phyloP scores from a whole-genome alignment of 2,888 invertebrate genomes.

The Tubulanus polymorphus region DNA sequence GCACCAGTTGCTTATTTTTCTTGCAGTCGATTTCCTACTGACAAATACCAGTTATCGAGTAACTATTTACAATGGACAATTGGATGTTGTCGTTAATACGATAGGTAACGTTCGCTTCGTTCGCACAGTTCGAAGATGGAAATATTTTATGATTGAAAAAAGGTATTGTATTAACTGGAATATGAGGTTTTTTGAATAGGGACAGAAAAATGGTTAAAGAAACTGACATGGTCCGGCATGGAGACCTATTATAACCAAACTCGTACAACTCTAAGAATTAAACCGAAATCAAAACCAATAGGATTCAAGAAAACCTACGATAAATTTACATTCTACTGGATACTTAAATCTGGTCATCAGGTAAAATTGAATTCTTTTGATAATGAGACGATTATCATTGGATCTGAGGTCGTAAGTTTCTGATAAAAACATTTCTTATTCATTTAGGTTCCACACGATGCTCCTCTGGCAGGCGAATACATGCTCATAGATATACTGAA shows the following conservation, averaged over 20 bases:
- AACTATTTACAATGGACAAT: conserved; percentile 57
- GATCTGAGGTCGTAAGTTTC: too few relatives aligned
- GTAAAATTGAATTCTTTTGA: too few relatives aligned
- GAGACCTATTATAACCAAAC: conserved; percentile 59
- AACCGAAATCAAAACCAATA: conserved; percentile 61
- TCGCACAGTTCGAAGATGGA: too few relatives aligned
- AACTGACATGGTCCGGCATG: conserved; percentile 65
- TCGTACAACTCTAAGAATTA: conserved; percentile 59
- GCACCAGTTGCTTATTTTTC: conserved; percentile 7
- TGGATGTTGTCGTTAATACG: conserved; percentile 80
- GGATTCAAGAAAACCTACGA: conserved; percentile 69
- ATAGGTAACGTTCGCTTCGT: too few relatives aligned
- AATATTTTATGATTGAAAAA: too few relatives aligned
- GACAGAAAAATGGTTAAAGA: conserved; percentile 70
- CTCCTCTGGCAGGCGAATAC: too few relatives aligned
- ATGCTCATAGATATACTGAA: too few relatives aligned
- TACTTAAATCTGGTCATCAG: conserved; percentile 76
- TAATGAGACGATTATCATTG: too few relatives aligned
- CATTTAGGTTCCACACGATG: too few relatives aligned
- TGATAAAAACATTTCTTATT: too few relatives aligned
- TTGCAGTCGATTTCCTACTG: conserved; percentile 42
- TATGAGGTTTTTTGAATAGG: too few relatives aligned
- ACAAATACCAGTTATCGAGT: conserved; percentile 27
- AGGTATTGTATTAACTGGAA: too few relatives aligned
- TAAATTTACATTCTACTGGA: conserved; percentile 73